phyloP scores from a whole-genome alignment of 2,888 invertebrate species.

The Hemithea aestivaria region DNA sequence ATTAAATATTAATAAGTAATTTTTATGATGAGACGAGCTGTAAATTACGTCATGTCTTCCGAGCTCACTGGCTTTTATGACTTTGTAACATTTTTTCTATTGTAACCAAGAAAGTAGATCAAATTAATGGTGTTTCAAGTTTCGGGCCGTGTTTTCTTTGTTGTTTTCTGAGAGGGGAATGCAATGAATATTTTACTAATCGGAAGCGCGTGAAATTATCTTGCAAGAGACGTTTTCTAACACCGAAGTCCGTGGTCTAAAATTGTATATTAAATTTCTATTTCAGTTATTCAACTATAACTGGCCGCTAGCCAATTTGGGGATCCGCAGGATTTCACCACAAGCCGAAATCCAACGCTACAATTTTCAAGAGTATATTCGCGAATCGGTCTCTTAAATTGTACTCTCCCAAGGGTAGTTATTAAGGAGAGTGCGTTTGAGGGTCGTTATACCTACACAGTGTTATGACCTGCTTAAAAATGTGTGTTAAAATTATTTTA shows the following conservation, averaged over 20 bases:
- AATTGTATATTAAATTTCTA: neutral
- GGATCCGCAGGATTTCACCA: constrained; percentile 20
- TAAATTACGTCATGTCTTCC: constrained; percentile 18
- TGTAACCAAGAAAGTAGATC: too few relatives aligned
- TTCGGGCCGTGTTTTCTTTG: too few relatives aligned
- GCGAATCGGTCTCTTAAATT: constrained; percentile 37
- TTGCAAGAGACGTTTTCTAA: too few relatives aligned
- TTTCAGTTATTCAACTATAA: constrained; percentile 19
- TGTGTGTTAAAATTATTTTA: constrained; percentile 7
- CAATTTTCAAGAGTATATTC: constrained; percentile 32
- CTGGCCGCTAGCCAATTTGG: constrained; percentile 21
- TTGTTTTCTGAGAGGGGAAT: too few relatives aligned
- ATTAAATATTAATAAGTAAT: constrained; percentile 31
- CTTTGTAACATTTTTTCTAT: constrained; percentile 3
- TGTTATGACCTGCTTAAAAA: constrained; percentile 12
- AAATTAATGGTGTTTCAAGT: too few relatives aligned
- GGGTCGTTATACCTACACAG: constrained; percentile 17
- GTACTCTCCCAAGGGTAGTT: constrained; percentile 30
- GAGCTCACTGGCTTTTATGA: constrained; percentile 13
- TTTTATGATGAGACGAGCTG: constrained; percentile 25
- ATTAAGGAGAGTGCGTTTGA: constrained; percentile 39
- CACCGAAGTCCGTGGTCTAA: too few relatives aligned
- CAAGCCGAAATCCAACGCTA: constrained; percentile 18
- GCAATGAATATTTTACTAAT: too few relatives aligned
- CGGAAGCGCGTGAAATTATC: too few relatives aligned